Base-by-base conservation (phyloP, 2,888 invertebrate species). In the Euplagia quadripunctaria region DNA sequence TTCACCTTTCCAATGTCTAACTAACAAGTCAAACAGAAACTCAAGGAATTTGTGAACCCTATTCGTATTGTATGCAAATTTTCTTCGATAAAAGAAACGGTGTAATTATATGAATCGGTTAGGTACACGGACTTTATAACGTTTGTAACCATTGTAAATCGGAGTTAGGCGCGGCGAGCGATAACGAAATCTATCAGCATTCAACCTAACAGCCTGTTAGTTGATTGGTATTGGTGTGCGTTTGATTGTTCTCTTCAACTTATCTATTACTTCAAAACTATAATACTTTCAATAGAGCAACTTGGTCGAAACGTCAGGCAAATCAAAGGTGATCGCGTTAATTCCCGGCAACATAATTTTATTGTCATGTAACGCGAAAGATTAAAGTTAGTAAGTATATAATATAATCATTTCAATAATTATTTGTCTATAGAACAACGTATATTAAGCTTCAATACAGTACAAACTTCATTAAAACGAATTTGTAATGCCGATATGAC, bases 151-250 rank as follows among this genome's bases (percentile, higher is more conserved):
- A 86, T 89, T 86, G 81, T 88, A 89, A 71, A 89, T 89, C 85
- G 84, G 79, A 84, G 87, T 91, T 90, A 88, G 88, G 81, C 83
- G 86, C 88, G 87, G 81, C 82, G 73, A 70, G 81, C 88, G 92
- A 93, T 93, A 93, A 92, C 85, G 82, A 84, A 85, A 85, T 79
- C 84, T 90, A 89, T 88, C 88, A 86, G 79, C 83, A 72, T 74
- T 70, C 79, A 41, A 61, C 72, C 76, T 77, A 81, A 81, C 78
- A 73, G 69, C 64, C 72, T 74, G 80, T 77, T 79, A 81, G 74
- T 74, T 75, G 83, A 79, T 82, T 80, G 69, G 69, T 41, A 64
- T 55, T 71, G 20, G 49, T 72, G 74, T 78, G 58, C 12, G 49
- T 80, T 69, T 61, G 31, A 75, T 76, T 75, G 70, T 76, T 78